These are phyloP conservation scores for Pterocles orientalis DNA, from an alignment of 2,113 vertebrate species.

Conservation along the genomic window DNA sequence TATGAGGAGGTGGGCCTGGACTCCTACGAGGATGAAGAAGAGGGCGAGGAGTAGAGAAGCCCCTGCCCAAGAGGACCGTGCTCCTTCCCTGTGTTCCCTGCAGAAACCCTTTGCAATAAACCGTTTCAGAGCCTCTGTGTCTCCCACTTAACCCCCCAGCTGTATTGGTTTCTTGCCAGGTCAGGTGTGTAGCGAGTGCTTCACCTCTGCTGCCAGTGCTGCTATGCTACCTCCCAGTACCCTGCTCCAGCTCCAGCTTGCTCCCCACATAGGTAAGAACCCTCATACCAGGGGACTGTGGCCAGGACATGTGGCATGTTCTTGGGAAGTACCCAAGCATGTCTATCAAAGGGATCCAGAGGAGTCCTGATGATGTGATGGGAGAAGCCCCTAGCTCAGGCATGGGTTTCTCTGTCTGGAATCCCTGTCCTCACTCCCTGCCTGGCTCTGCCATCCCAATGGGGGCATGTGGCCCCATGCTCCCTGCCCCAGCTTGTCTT, in stretches of 20 bases:
- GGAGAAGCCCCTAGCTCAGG: neutral
- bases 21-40: slow-evolving; percentile 84
- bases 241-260: neutral
- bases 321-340: neutral
- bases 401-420: neutral
- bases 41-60: slow-evolving; percentile 64
- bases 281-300: no score
- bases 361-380: neutral
- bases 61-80: neutral
- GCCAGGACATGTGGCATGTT: neutral
- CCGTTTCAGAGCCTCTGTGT: neutral
- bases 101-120: slow-evolving; percentile 53
- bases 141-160: neutral
- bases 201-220: neutral
- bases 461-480: no score
- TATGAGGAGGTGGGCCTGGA: slow-evolving; percentile 85
- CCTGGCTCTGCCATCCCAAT: neutral
- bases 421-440: neutral
- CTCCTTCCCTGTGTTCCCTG: neutral
- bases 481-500: neutral
- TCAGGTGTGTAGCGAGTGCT: neutral
- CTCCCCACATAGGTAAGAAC: neutral
- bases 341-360: neutral
- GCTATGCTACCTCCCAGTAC: neutral
- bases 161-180: neutral